A percentile compares a stretch with the other conserved stretches of the same genome.
phyloP scores from a whole-genome alignment of 2,888 invertebrate species.

The Crematogaster levior region DNA sequence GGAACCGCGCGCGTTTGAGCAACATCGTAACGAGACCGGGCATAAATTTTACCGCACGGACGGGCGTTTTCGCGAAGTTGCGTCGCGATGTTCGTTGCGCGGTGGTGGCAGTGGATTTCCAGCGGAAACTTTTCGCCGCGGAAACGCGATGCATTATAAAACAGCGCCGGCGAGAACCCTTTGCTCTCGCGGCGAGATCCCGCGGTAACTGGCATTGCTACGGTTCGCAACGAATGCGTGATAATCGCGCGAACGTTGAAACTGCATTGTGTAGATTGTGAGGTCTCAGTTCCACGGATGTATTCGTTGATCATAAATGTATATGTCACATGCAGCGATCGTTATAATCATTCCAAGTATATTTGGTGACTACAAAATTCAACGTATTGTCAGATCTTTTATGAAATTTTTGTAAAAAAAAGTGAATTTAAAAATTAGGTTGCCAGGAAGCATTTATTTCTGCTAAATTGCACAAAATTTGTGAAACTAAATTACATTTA shows the following conservation, averaged over 20 bases:
- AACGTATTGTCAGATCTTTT: not conserved
- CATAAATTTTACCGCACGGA: conserved; percentile 53
- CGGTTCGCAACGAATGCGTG: conserved; percentile 18
- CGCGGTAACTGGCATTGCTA: conserved; percentile 32
- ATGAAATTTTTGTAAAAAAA: not conserved
- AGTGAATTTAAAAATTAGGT: not conserved
- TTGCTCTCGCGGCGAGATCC: conserved; percentile 46
- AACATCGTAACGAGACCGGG: conserved; percentile 53
- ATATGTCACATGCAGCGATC: not conserved
- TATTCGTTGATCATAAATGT: not conserved
- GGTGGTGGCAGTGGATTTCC: conserved; percentile 37
- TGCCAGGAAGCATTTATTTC: not conserved
- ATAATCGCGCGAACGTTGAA: conserved; percentile 31
- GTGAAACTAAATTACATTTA: not conserved
- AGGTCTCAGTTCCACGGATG: not conserved
- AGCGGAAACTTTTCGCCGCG: conserved; percentile 52
- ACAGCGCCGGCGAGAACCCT: conserved; percentile 47
- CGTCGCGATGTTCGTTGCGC: conserved; percentile 31
- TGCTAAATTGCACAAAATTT: not conserved
- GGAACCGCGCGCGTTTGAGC: conserved; percentile 51
- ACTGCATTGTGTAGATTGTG: not conserved
- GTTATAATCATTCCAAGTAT: not conserved
- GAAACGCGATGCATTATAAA: conserved; percentile 55
- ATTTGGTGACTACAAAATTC: not conserved
- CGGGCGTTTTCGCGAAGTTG: conserved; percentile 53